Evolutionary conservation across 2,113 vertebrate species (phyloP), one percentile per base, ranked within the genome.

Genomic region (Echinops telfairi): DNA sequence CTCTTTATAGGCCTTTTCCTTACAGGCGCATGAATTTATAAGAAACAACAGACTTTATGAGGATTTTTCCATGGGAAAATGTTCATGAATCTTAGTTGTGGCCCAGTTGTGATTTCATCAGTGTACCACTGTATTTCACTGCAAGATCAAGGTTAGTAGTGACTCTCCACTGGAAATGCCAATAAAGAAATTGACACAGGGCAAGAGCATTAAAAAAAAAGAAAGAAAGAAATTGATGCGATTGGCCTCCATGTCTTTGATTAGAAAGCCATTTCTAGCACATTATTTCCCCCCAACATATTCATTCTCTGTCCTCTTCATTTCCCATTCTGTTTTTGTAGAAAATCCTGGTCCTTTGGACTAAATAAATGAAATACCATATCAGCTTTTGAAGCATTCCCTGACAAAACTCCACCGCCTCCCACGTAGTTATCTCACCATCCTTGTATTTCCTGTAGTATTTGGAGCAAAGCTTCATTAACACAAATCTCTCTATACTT

Each of bases 31-130:
- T 95, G 81, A 86, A 92, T 58, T 94, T 91, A 14, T 77, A 91
- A 94, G 83, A 92, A 87, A 23, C n/a, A 91, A 38, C 38, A 96
- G 94, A 92, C 23, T 36, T 19, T 75, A 73, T 15, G 31, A 90
- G 64, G 16, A 87, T 27, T 92, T 92, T 11, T 95, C 89, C 95
- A 86, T 84, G 93, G 91, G 82, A 92, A 96, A 97, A 89, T 53
- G 15, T 73, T 92, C 93, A 64, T 70, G 47, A 70, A 85, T 92
- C 88, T 83, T 68, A 62, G 68, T 66, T 75, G 84, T 31, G 71
- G 33, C 40, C 23, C 81, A 73, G 25, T 58, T 94, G 58, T 29
- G 53, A 84, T 91, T 64, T 94, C 82, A 60, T 86, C 84, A 66
- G 36, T n/a, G 66, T 58, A 53, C 73, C 29, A 27, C 15, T 79